phyloP scores from a whole-genome alignment of 2,888 invertebrate genomes.

The Cryptocheilus praepositus region DNA sequence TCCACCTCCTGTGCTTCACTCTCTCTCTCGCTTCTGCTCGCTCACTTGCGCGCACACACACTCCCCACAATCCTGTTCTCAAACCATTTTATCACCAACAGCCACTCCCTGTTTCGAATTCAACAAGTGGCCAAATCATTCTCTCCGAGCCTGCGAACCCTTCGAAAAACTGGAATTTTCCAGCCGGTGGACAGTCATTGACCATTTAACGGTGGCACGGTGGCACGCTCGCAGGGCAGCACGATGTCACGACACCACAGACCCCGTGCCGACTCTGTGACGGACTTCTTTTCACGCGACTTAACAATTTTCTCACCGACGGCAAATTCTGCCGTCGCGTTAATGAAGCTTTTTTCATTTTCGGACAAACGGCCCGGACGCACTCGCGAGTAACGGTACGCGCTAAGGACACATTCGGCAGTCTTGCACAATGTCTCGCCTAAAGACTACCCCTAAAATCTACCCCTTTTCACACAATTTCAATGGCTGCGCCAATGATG shows the following conservation, averaged over 20 bases:
- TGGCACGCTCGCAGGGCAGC: constrained; percentile 28
- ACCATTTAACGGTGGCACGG: constrained; percentile 43
- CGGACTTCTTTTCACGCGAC: constrained; percentile 3
- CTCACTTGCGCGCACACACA: constrained; percentile 34
- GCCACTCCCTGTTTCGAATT: constrained; percentile 61
- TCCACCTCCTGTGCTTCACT: constrained; percentile 28
- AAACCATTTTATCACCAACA: constrained; percentile 61
- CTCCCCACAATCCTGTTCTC: constrained; percentile 49
- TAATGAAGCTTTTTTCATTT: too few relatives aligned
- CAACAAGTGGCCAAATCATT: constrained; percentile 73
- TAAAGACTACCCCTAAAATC: too few relatives aligned
- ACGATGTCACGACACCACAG: constrained; percentile 5
- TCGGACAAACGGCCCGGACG: too few relatives aligned
- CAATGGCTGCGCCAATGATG: too few relatives aligned
- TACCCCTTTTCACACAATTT: too few relatives aligned
- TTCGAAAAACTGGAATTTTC: constrained; percentile 53
- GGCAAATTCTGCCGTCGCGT: background rate
- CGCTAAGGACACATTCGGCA: too few relatives aligned
- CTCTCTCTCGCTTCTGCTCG: constrained; percentile 23
- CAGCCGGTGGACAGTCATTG: constrained; percentile 48
- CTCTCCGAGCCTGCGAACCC: constrained; percentile 46
- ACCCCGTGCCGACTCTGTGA: background rate
- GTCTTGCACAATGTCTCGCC: too few relatives aligned
- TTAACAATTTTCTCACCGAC: background rate
- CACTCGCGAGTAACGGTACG: too few relatives aligned